Percentiles rank a stretch among this genome's conserved stretches.
Evolutionary conservation across 2,113 vertebrate genomes (phyloP).

Genomic region (Suncus etruscus): DNA sequence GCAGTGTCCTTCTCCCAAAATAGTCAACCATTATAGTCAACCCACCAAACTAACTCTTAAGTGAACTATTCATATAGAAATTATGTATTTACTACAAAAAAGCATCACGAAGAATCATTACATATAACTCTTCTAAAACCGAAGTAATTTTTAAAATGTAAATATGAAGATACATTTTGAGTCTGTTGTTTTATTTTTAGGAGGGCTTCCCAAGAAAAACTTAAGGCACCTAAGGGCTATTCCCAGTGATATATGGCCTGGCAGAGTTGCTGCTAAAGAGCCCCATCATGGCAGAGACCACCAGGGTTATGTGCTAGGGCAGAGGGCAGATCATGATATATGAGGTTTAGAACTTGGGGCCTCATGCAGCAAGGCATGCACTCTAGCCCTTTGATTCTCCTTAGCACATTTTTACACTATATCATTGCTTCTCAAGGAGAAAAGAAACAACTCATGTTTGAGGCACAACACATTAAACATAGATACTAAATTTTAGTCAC

Average conservation of each 20-base stretch:
- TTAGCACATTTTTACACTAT: not conserved
- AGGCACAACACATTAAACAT: not conserved
- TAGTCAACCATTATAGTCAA: not conserved
- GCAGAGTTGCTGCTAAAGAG: too few species aligned
- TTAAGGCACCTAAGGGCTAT: too few species aligned
- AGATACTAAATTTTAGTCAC: not conserved
- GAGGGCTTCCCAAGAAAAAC: too few species aligned
- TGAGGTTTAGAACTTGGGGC: too few species aligned
- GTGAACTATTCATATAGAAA: not conserved
- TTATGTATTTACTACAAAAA: not conserved
- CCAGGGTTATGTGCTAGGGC: too few species aligned
- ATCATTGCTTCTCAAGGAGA: not conserved
- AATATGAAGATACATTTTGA: not conserved
- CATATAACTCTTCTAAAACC: not conserved
- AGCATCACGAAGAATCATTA: not conserved
- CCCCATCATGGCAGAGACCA: too few species aligned
- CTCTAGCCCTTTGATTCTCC: too few species aligned
- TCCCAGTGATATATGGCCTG: too few species aligned
- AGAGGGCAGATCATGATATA: too few species aligned
- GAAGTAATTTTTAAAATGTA: conserved; percentile 37
- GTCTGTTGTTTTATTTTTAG: not conserved
- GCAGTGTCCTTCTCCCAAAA: too few species aligned
- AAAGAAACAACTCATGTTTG: not conserved
- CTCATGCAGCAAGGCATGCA: too few species aligned
- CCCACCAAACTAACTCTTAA: not conserved